Evolutionary conservation across 2,113 vertebrate genomes (phyloP).

Genomic region (Zapus hudsonius): DNA sequence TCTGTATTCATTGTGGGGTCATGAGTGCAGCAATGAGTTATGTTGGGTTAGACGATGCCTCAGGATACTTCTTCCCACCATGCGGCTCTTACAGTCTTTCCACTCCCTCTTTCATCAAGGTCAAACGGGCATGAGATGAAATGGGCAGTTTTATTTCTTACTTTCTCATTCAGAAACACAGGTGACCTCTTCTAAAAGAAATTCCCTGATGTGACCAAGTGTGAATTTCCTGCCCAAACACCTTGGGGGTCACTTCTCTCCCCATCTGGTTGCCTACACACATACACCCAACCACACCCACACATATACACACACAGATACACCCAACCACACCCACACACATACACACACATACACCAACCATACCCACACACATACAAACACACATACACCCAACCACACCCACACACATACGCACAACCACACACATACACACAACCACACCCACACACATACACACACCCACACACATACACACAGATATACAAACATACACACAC

Average conservation of each 20-base stretch:
- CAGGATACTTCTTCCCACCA: too few relatives aligned
- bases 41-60: too few relatives aligned
- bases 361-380: neutral
- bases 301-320: neutral
- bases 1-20: too few relatives aligned
- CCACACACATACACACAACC: too few relatives aligned
- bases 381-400: too few relatives aligned
- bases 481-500: too few relatives aligned
- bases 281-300: neutral
- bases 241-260: neutral
- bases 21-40: too few relatives aligned
- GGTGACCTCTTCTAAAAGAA: neutral
- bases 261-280: accelerated
- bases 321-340: too few relatives aligned
- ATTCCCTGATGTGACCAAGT: neutral
- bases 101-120: neutral
- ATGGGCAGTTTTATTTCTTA: neutral
- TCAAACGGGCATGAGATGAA: neutral
- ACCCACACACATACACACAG: too few relatives aligned
- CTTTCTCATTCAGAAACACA: neutral
- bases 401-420: too few relatives aligned
- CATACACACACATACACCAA: neutral
- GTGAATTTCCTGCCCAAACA: neutral
- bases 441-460: too few relatives aligned
- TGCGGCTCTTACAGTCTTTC: too few relatives aligned